phyloP scores from a whole-genome alignment of 1,140 invertebrate species.

The Melanaphis sacchari region DNA sequence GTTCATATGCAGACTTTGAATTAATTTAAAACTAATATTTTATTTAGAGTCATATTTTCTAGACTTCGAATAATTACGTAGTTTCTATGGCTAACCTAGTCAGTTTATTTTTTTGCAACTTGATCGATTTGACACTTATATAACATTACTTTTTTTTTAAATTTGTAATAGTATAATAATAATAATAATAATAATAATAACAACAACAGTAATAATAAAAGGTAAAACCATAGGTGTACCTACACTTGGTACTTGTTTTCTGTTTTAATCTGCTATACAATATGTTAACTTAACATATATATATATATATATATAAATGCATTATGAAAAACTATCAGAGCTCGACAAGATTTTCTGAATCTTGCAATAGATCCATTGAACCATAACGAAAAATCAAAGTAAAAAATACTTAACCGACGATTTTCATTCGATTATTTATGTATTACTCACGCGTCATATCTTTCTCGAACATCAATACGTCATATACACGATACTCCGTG shows the following conservation, averaged over 20 bases:
- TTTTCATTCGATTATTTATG: background rate
- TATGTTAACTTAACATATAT: background rate
- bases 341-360: background rate
- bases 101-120: background rate
- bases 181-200: background rate
- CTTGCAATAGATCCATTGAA: background rate
- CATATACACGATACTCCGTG: background rate
- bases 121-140: background rate
- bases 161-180: background rate
- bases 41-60: no score
- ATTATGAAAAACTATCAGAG: constrained; percentile 1
- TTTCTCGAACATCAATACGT: background rate
- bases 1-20: background rate
- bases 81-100: background rate
- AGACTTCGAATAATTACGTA: background rate
- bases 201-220: background rate
- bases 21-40: background rate
- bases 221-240: background rate
- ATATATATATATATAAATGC: background rate
- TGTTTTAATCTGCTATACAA: background rate
- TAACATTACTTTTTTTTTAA: background rate
- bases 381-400: background rate
- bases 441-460: background rate
- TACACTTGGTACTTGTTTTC: background rate
- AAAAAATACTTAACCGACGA: background rate